These are phyloP conservation scores for Temnothorax ravouxi DNA, from an alignment of 2,888 invertebrate genomes.

Conservation along the genomic window DNA sequence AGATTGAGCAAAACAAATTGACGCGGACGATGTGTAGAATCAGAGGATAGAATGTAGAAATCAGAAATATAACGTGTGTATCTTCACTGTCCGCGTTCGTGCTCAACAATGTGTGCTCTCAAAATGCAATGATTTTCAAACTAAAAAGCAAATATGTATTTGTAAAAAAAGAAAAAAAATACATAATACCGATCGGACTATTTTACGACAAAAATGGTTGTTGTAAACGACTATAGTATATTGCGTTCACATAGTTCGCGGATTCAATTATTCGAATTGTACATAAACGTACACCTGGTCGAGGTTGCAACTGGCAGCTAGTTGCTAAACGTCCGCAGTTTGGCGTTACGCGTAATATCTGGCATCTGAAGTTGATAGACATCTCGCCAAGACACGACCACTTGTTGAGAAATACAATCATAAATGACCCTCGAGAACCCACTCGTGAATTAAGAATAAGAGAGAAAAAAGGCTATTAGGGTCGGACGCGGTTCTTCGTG, in stretches of 20 bases:
- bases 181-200: not conserved
- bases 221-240: not conserved
- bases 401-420: slow-evolving; percentile 65
- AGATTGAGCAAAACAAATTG: slow-evolving; percentile 23
- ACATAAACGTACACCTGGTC: slow-evolving; percentile 7
- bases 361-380: slow-evolving; percentile 24
- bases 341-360: slow-evolving; percentile 22
- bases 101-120: not conserved
- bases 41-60: not conserved
- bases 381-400: slow-evolving; percentile 43
- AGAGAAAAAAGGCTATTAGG: too few species aligned
- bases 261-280: slow-evolving; percentile 40
- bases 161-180: not conserved
- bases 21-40: not conserved
- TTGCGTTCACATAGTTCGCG: not conserved
- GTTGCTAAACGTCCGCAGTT: slow-evolving; percentile 23
- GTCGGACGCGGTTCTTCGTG: too few species aligned
- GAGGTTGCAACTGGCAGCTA: slow-evolving; percentile 28
- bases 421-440: too few species aligned
- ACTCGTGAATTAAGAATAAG: too few species aligned
- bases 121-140: slow-evolving; percentile 15
- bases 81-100: not conserved
- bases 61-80: not conserved
- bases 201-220: not conserved
- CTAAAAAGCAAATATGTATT: not conserved